Evolutionary conservation across 2,888 invertebrate species (phyloP), one percentile per base, ranked within the genome.

Genomic region (Sinopyrophorus schimmeli): DNA sequence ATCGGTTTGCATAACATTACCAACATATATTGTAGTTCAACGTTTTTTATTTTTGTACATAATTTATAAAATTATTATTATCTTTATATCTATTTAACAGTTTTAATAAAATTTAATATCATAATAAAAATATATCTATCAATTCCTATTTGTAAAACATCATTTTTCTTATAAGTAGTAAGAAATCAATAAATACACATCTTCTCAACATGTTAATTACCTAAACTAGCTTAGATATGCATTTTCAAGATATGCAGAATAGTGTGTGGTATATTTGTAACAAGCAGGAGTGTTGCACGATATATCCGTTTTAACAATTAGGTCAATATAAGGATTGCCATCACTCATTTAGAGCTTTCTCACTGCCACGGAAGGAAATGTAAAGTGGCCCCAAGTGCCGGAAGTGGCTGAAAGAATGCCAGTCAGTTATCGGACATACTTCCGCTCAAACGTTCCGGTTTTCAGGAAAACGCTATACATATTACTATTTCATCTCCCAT

Each of bases 281-380:
- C 52, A 53, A 55, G 53, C 52, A 38, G 51, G 46, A 53, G 49
- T 52, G 53, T 52, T 50, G 62, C 69, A 71, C 71, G 70, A 62
- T 67, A 71, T 65, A 67, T 71, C 71, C 71, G 71, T 71, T 71
- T 71, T 71, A 70, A 59, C 65, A 71, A 71, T 69, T 60, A 69
- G 67, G 61, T 65, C 68, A 64, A 67, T 68, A 66, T 59, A 62
- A 59, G 61, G 57, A 63, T 66, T 64, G 58, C 64, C 65, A 68
- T 71, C 67, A 69, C 63, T 71, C 71, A 71, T 68, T 68, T 67
- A 54, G 58, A 58, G 57, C 51, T 52, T 61, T 61, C 59, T 58
- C 59, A 56, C 54, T 50, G 52, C 58, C 57, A 55, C 61, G 72
- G 72, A 73, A 73, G 72, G 72, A 73, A 73, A 73, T 69, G 71